These are phyloP conservation scores for Pyrocephalus nanus DNA, from an alignment of 2,797 vertebrate genomes.

Conservation along the genomic window DNA sequence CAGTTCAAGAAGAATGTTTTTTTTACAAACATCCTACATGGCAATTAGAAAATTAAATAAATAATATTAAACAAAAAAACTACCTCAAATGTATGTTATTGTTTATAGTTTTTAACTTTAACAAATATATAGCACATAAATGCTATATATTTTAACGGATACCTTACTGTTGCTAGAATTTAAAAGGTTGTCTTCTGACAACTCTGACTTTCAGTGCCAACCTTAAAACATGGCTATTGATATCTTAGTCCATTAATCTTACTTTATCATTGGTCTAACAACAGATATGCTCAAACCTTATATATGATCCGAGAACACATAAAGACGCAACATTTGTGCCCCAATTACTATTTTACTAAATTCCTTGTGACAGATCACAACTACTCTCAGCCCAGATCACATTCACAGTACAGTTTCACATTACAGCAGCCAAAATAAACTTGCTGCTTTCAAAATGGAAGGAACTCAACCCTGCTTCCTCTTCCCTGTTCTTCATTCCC, in stretches of 20 bases:
- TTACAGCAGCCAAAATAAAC: constrained; percentile 62
- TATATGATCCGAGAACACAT: neutral
- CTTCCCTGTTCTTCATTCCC: neutral
- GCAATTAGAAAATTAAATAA: neutral
- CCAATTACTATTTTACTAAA: neutral
- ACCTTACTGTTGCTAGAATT: neutral
- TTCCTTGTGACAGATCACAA: constrained; percentile 28
- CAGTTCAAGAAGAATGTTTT: neutral
- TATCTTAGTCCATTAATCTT: neutral
- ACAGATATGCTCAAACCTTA: neutral
- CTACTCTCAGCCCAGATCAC: neutral
- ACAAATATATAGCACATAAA: neutral
- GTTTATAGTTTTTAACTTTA: neutral
- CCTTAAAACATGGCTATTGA: neutral
- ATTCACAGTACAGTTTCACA: constrained; percentile 42
- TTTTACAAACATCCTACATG: neutral
- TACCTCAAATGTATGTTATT: neutral
- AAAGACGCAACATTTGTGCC: neutral
- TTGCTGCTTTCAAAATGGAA: constrained; percentile 61
- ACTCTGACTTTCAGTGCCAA: neutral
- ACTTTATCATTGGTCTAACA: neutral
- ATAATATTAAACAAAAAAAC: neutral
- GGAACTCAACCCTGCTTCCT: constrained; percentile 44
- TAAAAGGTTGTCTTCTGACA: neutral
- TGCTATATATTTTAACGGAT: too few relatives aligned